phyloP scores from a whole-genome alignment of 2,113 vertebrate species.

The Piprites chloris region DNA sequence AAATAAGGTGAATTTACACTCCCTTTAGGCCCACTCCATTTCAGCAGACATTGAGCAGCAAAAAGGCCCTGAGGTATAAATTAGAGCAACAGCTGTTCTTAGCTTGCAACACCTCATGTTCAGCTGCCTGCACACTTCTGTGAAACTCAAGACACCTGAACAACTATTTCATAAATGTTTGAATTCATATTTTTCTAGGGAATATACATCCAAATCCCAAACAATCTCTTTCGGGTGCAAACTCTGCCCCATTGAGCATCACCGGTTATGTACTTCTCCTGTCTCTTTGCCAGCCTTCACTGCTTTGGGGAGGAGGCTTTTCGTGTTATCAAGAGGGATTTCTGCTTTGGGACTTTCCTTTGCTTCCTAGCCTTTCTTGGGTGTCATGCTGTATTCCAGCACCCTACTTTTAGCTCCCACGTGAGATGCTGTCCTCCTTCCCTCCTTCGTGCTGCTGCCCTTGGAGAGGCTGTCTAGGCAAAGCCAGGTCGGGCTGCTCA shows the following conservation, averaged over 20 bases:
- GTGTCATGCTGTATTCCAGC: no score
- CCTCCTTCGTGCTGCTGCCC: not conserved
- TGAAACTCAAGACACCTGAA: not conserved
- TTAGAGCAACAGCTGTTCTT: conserved; percentile 28
- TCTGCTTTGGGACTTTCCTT: not conserved
- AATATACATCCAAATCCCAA: not conserved
- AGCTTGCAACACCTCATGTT: not conserved
- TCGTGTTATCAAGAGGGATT: not conserved
- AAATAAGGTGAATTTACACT: not conserved
- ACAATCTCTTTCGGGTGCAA: not conserved
- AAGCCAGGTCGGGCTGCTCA: not conserved
- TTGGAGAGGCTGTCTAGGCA: not conserved
- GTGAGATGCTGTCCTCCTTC: not conserved
- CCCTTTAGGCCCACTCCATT: not conserved
- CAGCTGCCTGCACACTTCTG: not conserved
- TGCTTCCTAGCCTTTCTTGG: not conserved
- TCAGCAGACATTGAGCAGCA: not conserved
- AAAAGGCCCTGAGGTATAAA: conserved; percentile 34
- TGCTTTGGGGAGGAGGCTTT: not conserved
- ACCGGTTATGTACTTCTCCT: not conserved
- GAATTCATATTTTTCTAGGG: not conserved
- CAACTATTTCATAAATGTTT: not conserved
- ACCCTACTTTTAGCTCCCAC: not conserved
- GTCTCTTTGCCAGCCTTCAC: not conserved
- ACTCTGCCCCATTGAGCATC: not conserved